A percentile compares a stretch with the other conserved stretches of the same genome.
Evolutionary conservation across 2,797 vertebrate genomes (phyloP).

Genomic region (Mareca penelope): DNA sequence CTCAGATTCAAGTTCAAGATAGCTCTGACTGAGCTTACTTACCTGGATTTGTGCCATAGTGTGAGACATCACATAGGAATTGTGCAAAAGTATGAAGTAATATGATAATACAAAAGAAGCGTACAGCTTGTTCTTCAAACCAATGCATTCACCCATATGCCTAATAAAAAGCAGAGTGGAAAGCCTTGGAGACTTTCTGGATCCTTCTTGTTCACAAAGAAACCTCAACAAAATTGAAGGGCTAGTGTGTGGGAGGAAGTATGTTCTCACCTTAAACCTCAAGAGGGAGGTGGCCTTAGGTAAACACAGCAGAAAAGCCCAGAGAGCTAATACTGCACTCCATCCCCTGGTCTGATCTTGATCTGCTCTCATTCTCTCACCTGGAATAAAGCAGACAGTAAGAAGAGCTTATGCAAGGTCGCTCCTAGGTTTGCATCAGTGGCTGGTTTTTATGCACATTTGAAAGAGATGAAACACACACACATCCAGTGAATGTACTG

Average conservation of each 20-base stretch:
- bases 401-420: not conserved
- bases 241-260: not conserved
- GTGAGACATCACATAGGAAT: not conserved
- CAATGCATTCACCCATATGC: not conserved
- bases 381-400: not conserved
- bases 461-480: not conserved
- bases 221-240: not conserved
- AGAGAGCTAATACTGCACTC: not conserved
- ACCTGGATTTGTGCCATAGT: not conserved
- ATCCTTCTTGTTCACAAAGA: not conserved
- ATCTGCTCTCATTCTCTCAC: not conserved
- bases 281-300: not conserved
- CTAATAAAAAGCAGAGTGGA: not conserved
- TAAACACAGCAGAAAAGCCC: not conserved
- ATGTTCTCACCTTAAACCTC: slow-evolving; percentile 5
- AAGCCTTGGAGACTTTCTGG: not conserved
- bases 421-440: not conserved
- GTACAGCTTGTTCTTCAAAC: not conserved
- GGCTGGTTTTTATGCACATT: not conserved
- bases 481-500: not conserved
- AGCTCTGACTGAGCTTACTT: not conserved
- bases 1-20: not conserved
- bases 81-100: not conserved
- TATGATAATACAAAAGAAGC: not conserved
- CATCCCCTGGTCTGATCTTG: not conserved